These are phyloP conservation scores for Pilophorus perplexus DNA, from an alignment of 2,888 invertebrate genomes.

Conservation along the genomic window DNA sequence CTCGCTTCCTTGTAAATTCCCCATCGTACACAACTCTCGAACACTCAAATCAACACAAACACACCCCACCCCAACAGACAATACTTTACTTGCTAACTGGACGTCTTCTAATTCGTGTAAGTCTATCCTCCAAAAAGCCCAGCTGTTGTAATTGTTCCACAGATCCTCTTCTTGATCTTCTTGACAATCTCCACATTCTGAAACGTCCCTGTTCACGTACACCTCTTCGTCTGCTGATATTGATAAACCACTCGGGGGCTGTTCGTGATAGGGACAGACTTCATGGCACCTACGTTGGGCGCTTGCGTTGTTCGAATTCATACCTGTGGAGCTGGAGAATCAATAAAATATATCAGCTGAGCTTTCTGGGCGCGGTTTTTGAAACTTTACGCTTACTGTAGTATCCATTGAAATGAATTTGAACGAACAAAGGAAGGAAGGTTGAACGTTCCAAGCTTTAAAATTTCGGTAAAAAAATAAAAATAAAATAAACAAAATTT, in stretches of 20 bases:
- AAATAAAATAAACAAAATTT: no score
- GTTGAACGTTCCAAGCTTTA: no score
- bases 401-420: no score
- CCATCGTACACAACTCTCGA: constrained; percentile 15
- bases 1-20: constrained; percentile 34
- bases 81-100: constrained; percentile 28
- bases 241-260: neutral
- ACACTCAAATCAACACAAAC: neutral
- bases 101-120: constrained; percentile 15
- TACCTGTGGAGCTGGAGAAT: constrained; percentile 23
- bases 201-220: constrained; percentile 6
- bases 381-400: no score
- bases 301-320: constrained; percentile 19
- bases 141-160: constrained; percentile 35
- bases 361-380: neutral
- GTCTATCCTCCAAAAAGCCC: constrained; percentile 23
- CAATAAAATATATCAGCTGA: constrained; percentile 17
- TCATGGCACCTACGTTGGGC: constrained; percentile 4
- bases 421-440: no score
- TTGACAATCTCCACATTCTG: neutral
- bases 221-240: neutral
- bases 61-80: neutral
- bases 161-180: neutral
- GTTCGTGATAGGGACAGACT: neutral
- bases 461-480: no score